Evolutionary conservation across 2,888 invertebrate genomes (phyloP), one percentile per base, ranked within the genome.

Genomic region (Idaea biselata): DNA sequence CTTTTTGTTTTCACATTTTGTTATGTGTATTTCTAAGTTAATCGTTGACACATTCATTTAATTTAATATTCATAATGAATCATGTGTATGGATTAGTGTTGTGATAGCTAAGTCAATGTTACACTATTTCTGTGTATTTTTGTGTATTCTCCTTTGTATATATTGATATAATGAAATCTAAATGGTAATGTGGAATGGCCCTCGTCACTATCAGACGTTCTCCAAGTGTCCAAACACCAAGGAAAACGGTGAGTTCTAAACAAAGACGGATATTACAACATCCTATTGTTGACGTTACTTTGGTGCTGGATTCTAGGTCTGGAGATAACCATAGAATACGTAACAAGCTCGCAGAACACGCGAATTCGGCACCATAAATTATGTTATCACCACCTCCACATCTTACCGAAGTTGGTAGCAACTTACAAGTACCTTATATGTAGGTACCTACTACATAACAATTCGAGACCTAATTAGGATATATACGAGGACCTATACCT

Each of bases 181-280:
- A 85, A 82, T 80, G 83, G 78, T 87, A 84, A 85, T 89, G 89
- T 92, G 91, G 86, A 84, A 92, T 92, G 92, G 92, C 92, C 87
- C 91, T 92, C 79, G 91, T 92, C 83, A 91, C 91, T 76, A 91
- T 91, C 84, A 89, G 90, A 75, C 91, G 92, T 83, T 91, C 92
- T 84, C 86, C 90, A 77, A 92, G 91, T 88, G 89, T 92, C 80
- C 91, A 88, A 85, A 86, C 91, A 86, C 88, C 89, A 80, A 90
- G 85, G 80, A 89, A 90, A 87, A 87, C 91, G 89, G 92, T 92
- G 76, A 86, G 91, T 84, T 78, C 72, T 69, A 72, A 73, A 70
- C 65, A 68, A 67, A 67, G 64, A 63, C 63, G 63, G 61, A 66
- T 65, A 60, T 71, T 65, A 64, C 60, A 68, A 67, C 65, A 63